These are phyloP conservation scores for Salmo trutta DNA, from an alignment of 2,797 vertebrate genomes.

Conservation along the genomic window DNA sequence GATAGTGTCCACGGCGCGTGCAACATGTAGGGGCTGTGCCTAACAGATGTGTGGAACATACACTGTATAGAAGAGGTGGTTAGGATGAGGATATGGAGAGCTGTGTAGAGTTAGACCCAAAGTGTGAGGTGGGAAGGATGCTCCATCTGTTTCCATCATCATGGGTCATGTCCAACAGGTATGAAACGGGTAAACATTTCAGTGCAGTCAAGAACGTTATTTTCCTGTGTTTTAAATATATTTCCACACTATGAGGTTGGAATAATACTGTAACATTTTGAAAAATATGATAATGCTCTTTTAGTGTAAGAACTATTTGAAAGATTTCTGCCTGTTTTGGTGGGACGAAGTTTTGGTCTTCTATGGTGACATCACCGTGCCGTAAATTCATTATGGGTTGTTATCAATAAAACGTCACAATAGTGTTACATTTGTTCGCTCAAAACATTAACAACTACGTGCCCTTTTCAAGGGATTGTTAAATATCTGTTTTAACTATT, in stretches of 20 bases:
- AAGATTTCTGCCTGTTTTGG: background rate
- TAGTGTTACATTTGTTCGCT: no score
- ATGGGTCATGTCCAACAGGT: no score
- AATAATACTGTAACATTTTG: background rate
- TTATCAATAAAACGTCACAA: no score
- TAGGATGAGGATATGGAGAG: background rate
- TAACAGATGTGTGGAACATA: background rate
- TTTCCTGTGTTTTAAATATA: background rate
- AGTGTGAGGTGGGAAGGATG: conserved; percentile 17
- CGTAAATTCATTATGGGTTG: no score
- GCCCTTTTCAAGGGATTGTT: no score
- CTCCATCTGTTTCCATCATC: no score
- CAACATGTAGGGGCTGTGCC: background rate
- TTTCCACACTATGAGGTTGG: background rate
- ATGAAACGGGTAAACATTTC: no score
- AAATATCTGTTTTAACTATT: no score
- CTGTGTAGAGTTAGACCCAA: background rate
- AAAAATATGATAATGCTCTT: no score
- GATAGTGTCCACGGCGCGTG: background rate
- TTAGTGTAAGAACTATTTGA: background rate
- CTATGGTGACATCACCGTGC: no score
- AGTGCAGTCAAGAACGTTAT: background rate
- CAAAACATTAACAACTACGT: no score
- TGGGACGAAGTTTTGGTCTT: no score
- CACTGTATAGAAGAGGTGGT: background rate